Evolutionary conservation across 2,113 vertebrate genomes (phyloP).

Genomic region (Rousettus leschenaultii): DNA sequence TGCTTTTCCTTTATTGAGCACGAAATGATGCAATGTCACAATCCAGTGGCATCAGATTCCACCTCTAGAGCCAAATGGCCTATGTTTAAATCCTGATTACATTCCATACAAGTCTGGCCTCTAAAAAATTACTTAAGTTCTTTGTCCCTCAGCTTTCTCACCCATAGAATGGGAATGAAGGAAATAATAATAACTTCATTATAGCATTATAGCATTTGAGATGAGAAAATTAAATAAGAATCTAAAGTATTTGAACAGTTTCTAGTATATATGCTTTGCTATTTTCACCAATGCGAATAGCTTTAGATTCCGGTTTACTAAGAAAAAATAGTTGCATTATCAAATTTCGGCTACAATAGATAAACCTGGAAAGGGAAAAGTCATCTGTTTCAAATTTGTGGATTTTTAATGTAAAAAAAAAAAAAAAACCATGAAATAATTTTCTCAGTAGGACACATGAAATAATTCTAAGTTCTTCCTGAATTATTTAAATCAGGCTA

Average conservation of each 20-base stretch:
- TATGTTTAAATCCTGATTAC: background rate
- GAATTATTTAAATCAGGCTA: constrained; percentile 18
- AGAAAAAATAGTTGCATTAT: background rate
- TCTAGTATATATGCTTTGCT: background rate
- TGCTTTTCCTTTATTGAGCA: background rate
- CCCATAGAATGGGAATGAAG: background rate
- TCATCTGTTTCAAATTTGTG: background rate
- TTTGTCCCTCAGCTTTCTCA: background rate
- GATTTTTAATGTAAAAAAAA: background rate
- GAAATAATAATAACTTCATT: background rate
- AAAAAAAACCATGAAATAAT: background rate
- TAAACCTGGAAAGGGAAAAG: background rate
- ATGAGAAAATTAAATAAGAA: background rate
- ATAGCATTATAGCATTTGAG: background rate
- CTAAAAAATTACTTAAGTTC: background rate
- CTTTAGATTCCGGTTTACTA: background rate
- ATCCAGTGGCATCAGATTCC: accelerated
- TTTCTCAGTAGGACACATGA: background rate
- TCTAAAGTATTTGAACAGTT: background rate
- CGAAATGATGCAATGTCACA: background rate
- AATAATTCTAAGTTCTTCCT: background rate
- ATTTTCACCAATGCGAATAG: background rate
- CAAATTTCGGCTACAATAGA: background rate
- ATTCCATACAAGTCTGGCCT: background rate
- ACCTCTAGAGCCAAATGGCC: background rate